Evolutionary conservation across 2,888 invertebrate species (phyloP), one percentile per base, ranked within the genome.

Genomic region (Tenthredo mesomela): DNA sequence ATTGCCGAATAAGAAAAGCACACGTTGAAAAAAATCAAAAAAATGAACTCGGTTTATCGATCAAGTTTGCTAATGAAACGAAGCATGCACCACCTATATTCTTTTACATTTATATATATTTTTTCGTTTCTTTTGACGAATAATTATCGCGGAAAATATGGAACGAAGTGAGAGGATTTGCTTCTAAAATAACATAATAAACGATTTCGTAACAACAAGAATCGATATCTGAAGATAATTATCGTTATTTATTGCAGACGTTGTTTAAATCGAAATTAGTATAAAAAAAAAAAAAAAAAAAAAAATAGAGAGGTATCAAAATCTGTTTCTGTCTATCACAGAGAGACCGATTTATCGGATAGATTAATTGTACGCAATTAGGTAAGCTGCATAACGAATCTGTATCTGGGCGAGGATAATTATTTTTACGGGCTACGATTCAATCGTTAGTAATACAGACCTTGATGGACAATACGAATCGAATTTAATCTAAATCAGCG

Each of bases 381-480:
- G 15, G 33, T 75, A 75, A 75, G 25, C n/a, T 75, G 75, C 75
- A 75, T 40, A 75, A 75, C 43, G 37, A 43, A 75, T 75, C 40
- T 1, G 9, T 40, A 37, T 25, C 75, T 75, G 43, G 40, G 70
- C 70, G n/a, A 40, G n/a, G 70, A 40, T 37, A 37, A n/a, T 71
- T n/a, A 50, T 15, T 43, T 43, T 18, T 50, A 75, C 10, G 9
- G 12, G 29, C 12, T 43, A 15, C 25, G 47, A 47, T 47, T n/a
- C 2, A 1, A 75, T 40, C 43, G 10, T 47, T 25, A 10, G 9
- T 37, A 25, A 71, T 40, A 43, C 40, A 47, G 37, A 73, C n/a
- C 4, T 25, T 71, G n/a, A n/a, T n/a, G 70, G 37, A 37, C 29
- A 15, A 75, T 21, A 37, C 75, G 75, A 25, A 75, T 50, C 47